Evolutionary conservation across 2,113 vertebrate species (phyloP), one percentile per base, ranked within the genome.

Genomic region (Cnemophilus loriae): DNA sequence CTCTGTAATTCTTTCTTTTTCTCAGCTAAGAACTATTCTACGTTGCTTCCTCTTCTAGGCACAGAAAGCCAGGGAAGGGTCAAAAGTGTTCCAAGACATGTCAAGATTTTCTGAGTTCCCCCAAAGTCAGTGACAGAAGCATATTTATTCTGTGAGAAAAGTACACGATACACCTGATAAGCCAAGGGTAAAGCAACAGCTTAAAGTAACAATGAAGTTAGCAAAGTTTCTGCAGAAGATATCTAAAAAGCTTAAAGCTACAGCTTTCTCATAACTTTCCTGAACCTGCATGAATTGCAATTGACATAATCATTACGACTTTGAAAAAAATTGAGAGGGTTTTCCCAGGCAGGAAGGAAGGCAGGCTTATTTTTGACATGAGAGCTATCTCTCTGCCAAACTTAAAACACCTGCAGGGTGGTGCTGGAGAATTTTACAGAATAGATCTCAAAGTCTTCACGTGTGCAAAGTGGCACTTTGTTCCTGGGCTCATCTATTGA

Each of bases 251-350:
- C 8, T 44, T 71, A 20, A 90, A 68, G 16, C 19, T 52, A 16
- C 24, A 69, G 7, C 24, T 91, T 93, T 84, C 23, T 75, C 47
- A 69, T 14, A 52, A 19, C 22, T 76, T 59, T 49, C 56, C 47
- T 68, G n/a, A 85, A 49, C 14, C 7, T 79, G 5, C 52, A 49
- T 53, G 74, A 70, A 50, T 46, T 57, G 8, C 7, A 75, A 24
- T 7, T 55, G 47, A 42, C 21, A 46, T 32, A 63, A 71, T 60
- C 88, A 71, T 55, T 39, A 68, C 2, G 4, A 49, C 28, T 76
- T 78, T 0, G 0, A 35, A 84, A 91, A 84, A 46, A 71, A 1
- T 0, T 14, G 47, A 16, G 35, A 64, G 3, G 6, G 52, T 85
- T 85, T 84, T 93, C 63, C 46, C 7, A 57, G 41, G 41, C 1